phyloP scores from a whole-genome alignment of 2,888 invertebrate genomes.

The Quadriops clusia region DNA sequence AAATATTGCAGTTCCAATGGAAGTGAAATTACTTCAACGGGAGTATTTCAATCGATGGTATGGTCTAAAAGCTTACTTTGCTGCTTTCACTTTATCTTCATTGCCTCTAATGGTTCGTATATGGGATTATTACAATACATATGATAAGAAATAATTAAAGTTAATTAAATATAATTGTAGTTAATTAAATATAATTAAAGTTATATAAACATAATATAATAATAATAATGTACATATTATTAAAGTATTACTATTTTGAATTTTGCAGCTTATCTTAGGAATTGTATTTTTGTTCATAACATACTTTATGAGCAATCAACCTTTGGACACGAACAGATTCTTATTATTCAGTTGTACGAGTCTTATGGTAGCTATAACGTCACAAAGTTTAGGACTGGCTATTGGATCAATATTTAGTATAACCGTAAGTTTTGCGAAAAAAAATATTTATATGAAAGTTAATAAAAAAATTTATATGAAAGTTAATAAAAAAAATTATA shows the following conservation, averaged over 20 bases:
- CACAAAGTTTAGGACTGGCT: slow-evolving; percentile 9
- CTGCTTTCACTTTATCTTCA: slow-evolving; percentile 50
- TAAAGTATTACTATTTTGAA: slow-evolving; percentile 1
- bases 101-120: slow-evolving; percentile 61
- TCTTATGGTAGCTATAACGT: slow-evolving; percentile 6
- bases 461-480: slow-evolving; percentile 5
- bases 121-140: too few relatives aligned
- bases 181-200: too few relatives aligned
- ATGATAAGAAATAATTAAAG: too few relatives aligned
- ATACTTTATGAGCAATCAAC: slow-evolving; percentile 10
- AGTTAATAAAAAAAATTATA: slow-evolving; percentile 1
- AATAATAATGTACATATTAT: background rate
- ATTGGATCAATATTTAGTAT: slow-evolving; percentile 9
- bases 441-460: background rate
- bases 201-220: too few relatives aligned
- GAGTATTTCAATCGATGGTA: slow-evolving; percentile 75
- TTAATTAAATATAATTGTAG: too few relatives aligned
- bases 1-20: slow-evolving; percentile 57
- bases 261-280: slow-evolving; percentile 40
- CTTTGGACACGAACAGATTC: slow-evolving; percentile 9
- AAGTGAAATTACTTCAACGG: slow-evolving; percentile 57
- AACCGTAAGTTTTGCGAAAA: slow-evolving; percentile 6
- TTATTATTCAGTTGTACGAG: slow-evolving; percentile 5
- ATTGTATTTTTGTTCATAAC: slow-evolving; percentile 31
- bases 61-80: slow-evolving; percentile 58